These are phyloP conservation scores for Phalloptychus januarius DNA, from an alignment of 2,797 vertebrate species.

Conservation along the genomic window DNA sequence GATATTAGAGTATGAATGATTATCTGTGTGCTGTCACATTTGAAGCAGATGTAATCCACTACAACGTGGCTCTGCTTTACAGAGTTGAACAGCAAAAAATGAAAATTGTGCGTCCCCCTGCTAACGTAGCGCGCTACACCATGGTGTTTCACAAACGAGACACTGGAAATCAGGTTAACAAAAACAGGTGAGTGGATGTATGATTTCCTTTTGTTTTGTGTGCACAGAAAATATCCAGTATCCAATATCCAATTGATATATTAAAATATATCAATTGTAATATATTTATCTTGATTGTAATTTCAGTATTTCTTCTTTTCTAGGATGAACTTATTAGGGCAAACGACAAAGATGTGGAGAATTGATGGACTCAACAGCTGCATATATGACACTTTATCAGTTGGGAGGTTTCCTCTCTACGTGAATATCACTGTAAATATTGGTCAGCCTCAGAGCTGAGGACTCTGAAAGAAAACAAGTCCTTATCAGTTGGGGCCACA, in stretches of 20 bases:
- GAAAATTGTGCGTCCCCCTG: slow-evolving; percentile 86
- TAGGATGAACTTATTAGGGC: slow-evolving; percentile 90
- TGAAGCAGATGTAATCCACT: background rate
- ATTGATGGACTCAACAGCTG: slow-evolving; percentile 93
- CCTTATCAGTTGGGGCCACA: slow-evolving; percentile 17
- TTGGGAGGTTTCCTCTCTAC: slow-evolving; percentile 85
- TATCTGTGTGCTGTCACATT: background rate
- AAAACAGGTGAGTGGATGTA: slow-evolving; percentile 81
- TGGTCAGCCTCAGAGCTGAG: slow-evolving; percentile 69
- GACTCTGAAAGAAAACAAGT: slow-evolving; percentile 3
- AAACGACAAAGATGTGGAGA: slow-evolving; percentile 84
- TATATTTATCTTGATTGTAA: background rate
- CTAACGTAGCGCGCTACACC: slow-evolving; percentile 89
- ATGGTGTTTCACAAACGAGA: slow-evolving; percentile 97
- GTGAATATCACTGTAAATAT: slow-evolving; percentile 93
- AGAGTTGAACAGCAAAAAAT: slow-evolving; percentile 92
- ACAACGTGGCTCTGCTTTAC: slow-evolving; percentile 15
- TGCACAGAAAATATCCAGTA: background rate
- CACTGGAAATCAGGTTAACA: slow-evolving; percentile 89
- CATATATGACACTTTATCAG: slow-evolving; percentile 84
- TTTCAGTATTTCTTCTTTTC: background rate
- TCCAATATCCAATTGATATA: no score
- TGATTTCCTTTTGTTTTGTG: background rate
- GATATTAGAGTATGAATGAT: background rate
- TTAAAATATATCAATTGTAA: slow-evolving; percentile 7